Percentiles rank a stretch among this genome's conserved stretches.
Conservation (phyloP, 2,888 invertebrate genomes). For the Xestia xanthographa region DNA sequence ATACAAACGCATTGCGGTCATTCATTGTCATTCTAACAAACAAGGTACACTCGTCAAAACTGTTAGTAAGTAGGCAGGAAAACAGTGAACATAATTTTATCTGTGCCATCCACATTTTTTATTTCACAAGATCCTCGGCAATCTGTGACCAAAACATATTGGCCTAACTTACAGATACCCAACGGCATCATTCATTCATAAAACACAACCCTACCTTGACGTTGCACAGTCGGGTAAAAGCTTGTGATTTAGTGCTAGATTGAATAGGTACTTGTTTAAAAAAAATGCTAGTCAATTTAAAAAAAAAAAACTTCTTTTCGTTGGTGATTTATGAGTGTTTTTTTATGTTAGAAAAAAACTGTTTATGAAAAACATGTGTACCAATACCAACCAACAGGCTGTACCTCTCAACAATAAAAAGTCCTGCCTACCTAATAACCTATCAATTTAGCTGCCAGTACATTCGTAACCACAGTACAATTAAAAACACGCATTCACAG, state of each 20-base stretch:
- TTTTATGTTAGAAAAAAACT: not conserved
- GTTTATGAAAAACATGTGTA: not conserved
- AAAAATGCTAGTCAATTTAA: not conserved
- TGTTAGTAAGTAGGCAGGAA: slow-evolving; percentile 1
- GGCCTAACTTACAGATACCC: too few species aligned
- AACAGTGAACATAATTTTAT: not conserved
- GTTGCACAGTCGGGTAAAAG: not conserved
- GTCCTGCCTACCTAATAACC: not conserved
- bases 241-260: not conserved
- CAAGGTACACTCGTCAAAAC: slow-evolving; percentile 19
- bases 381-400: not conserved
- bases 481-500: slow-evolving; percentile 62
- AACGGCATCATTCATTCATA: not conserved
- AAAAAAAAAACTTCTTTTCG: not conserved
- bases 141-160: not conserved
- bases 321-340: not conserved
- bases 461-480: slow-evolving; percentile 20
- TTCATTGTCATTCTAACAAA: slow-evolving; percentile 31
- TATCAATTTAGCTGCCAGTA: slow-evolving; percentile 18
- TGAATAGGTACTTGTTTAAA: not conserved
- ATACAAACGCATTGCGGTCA: slow-evolving; percentile 15
- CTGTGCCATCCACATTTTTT: not conserved
- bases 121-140: not conserved
- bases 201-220: not conserved
- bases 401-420: not conserved